Percentiles rank a stretch among this genome's conserved stretches.
Conservation (phyloP, 2,113 vertebrate genomes). For the Xenopus laevis region DNA sequence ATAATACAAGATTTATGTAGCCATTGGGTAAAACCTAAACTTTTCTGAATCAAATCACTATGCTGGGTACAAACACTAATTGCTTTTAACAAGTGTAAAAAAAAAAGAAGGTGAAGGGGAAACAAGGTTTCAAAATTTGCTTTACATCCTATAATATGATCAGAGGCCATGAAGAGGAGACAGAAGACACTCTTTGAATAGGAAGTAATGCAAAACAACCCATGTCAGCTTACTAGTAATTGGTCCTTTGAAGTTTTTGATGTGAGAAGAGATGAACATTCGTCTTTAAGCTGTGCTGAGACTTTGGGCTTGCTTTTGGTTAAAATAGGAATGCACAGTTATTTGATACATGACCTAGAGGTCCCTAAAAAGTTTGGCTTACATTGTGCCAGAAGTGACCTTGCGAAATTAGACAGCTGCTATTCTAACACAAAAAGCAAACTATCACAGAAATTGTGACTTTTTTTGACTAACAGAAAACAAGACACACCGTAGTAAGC, state of each 20-base stretch:
- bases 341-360: conserved; percentile 68
- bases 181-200: conserved; percentile 55
- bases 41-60: conserved; percentile 51
- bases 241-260: conserved; percentile 65
- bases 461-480: conserved; percentile 55
- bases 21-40: conserved; percentile 52
- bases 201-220: conserved; percentile 62
- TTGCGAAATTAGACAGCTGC: conserved; percentile 73
- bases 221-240: conserved; percentile 55
- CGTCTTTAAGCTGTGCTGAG: conserved; percentile 61
- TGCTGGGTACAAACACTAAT: conserved; percentile 53
- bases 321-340: conserved; percentile 67
- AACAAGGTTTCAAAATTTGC: conserved; percentile 48
- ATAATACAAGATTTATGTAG: conserved; percentile 54
- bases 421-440: conserved; percentile 61
- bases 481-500: conserved; percentile 54
- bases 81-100: conserved; percentile 60
- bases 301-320: conserved; percentile 62
- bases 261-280: conserved; percentile 63
- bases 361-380: conserved; percentile 61
- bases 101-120: conserved; percentile 48
- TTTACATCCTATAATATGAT: conserved; percentile 47
- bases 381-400: conserved; percentile 61
- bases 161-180: conserved; percentile 38
- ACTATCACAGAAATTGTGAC: conserved; percentile 57